A percentile compares a stretch with the other conserved stretches of the same genome.
Evolutionary conservation across 2,113 vertebrate genomes (phyloP).

Genomic region (Corythaeola cristata): DNA sequence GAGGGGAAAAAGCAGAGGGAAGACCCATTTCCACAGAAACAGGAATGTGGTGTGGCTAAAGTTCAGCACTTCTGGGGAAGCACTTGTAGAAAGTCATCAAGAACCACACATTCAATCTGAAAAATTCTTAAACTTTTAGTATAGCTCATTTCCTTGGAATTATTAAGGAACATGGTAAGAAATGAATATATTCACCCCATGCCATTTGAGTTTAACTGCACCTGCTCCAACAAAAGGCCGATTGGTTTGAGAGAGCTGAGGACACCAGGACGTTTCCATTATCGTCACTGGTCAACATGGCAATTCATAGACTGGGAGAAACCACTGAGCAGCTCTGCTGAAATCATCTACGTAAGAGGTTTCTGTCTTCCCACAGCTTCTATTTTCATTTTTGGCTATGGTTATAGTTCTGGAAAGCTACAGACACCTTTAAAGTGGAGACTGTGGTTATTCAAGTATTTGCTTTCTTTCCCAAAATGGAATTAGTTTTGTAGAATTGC

Average conservation of each 20-base stretch:
- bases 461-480: not conserved
- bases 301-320: not conserved
- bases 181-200: not conserved
- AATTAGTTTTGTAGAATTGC: not conserved
- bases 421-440: not conserved
- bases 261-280: not conserved
- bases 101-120: not conserved
- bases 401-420: not conserved
- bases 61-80: not conserved
- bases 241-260: not conserved
- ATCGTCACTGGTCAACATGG: not conserved
- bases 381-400: not conserved
- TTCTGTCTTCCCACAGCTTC: not conserved
- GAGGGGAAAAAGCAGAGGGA: not conserved
- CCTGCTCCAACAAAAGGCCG: not conserved
- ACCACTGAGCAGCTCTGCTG: not conserved
- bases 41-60: not conserved
- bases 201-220: not conserved
- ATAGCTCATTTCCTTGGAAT: not conserved
- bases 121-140: not conserved
- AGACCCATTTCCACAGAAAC: not conserved
- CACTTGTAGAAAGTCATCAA: not conserved
- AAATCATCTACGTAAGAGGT: too few relatives aligned
- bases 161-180: fast-evolving
- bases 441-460: not conserved